Percentiles rank a stretch among this genome's conserved stretches.
These are phyloP conservation scores for Urocolius indicus DNA, from an alignment of 2,113 vertebrate genomes.

Conservation along the genomic window DNA sequence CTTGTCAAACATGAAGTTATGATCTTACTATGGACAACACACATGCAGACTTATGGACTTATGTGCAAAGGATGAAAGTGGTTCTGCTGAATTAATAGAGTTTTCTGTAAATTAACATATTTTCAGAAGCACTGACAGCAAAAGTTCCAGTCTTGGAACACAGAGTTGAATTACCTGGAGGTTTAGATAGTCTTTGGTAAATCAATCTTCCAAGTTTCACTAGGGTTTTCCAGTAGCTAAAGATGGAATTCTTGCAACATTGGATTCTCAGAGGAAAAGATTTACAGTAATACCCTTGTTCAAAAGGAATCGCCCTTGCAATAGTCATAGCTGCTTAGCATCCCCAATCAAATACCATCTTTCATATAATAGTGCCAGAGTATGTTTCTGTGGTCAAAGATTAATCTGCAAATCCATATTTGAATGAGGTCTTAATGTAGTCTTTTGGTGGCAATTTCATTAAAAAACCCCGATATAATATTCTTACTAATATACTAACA, in stretches of 20 bases:
- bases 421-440: not conserved
- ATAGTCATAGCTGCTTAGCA: not conserved
- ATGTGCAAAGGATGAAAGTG: not conserved
- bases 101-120: not conserved
- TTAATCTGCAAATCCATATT: not conserved
- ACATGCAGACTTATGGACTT: not conserved
- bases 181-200: not conserved
- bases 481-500: not conserved
- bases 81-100: not conserved
- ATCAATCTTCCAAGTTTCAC: not conserved
- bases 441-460: not conserved
- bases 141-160: not conserved
- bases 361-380: not conserved
- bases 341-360: not conserved
- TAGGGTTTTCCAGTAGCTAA: not conserved
- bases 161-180: not conserved
- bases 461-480: not conserved
- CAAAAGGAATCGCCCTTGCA: not conserved
- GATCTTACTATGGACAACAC: not conserved
- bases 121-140: not conserved
- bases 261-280: not conserved
- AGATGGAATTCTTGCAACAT: not conserved
- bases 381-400: not conserved
- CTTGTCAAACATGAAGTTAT: not conserved
- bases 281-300: not conserved